phyloP scores from a whole-genome alignment of 1,140 invertebrate species.

The Tetramorium simillimum region DNA sequence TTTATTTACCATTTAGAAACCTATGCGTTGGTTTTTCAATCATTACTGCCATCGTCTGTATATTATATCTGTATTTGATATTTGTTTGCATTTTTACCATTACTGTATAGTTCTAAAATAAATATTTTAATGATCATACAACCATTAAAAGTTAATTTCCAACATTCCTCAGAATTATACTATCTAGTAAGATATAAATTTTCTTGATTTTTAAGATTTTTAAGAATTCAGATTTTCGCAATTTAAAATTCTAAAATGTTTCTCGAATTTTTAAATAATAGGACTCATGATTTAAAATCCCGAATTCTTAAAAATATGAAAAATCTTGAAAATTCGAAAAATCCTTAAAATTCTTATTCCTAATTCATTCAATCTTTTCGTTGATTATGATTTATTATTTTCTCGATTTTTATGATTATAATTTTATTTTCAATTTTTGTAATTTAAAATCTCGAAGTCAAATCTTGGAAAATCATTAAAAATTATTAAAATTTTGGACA shows the following conservation, averaged over 20 bases:
- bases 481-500: no score
- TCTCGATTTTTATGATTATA: no score
- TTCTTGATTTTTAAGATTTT: neutral
- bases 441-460: no score
- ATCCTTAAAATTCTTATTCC: no score
- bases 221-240: neutral
- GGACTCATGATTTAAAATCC: neutral
- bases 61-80: slow-evolving; percentile 65
- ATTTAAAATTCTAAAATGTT: neutral
- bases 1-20: slow-evolving; percentile 79
- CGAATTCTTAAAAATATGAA: neutral
- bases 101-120: slow-evolving; percentile 81
- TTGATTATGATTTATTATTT: no score
- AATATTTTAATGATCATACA: slow-evolving; percentile 79
- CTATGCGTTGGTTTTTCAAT: slow-evolving; percentile 68
- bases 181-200: neutral
- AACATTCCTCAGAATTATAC: neutral
- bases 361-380: no score
- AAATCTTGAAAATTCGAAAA: neutral
- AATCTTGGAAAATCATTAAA: no score
- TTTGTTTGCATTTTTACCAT: slow-evolving; percentile 74
- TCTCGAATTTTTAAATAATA: neutral
- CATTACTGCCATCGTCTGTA: slow-evolving; percentile 60
- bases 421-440: no score
- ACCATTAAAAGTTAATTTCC: neutral